Conservation (phyloP, 1,140 invertebrate genomes). For the Philaenus spumarius region DNA sequence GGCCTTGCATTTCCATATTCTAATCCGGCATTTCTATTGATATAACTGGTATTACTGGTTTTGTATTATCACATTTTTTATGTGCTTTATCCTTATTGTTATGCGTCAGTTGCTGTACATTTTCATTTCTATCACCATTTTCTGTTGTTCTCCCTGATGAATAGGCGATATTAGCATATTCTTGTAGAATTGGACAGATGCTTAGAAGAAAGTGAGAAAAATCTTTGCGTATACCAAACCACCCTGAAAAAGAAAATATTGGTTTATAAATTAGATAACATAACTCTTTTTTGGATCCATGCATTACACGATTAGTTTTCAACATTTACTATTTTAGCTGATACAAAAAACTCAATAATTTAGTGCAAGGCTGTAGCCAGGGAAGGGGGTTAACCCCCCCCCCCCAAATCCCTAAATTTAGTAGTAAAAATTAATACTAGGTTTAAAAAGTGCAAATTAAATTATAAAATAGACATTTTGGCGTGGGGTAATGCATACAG, state of each 20-base stretch:
- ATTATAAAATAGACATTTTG: too few species aligned
- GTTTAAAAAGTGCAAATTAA: too few species aligned
- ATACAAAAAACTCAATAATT: too few species aligned
- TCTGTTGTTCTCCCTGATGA: conserved; percentile 45
- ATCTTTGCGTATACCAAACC: conserved; percentile 97
- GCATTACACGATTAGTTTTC: too few species aligned
- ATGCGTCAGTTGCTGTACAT: conserved; percentile 47
- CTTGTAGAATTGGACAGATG: conserved; percentile 88
- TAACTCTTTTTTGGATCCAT: too few species aligned
- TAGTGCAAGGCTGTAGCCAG: too few species aligned
- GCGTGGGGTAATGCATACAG: too few species aligned
- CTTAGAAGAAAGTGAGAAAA: conserved; percentile 93
- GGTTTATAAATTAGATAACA: too few species aligned
- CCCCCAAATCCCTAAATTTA: too few species aligned
- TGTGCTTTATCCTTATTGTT: conserved; percentile 51
- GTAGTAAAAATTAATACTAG: too few species aligned
- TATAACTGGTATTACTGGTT: conserved; percentile 78
- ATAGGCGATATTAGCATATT: conserved; percentile 98
- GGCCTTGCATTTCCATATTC: background rate
- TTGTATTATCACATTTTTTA: conserved; percentile 66
- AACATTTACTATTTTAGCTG: too few species aligned
- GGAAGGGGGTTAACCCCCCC: too few species aligned
- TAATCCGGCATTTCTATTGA: conserved; percentile 87
- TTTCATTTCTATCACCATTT: conserved; percentile 45
- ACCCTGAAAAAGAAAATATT: conserved; percentile 61